Percentiles rank a stretch among this genome's conserved stretches.
Conservation (phyloP, 2,113 vertebrate genomes). For the Nycticorax nycticorax region DNA sequence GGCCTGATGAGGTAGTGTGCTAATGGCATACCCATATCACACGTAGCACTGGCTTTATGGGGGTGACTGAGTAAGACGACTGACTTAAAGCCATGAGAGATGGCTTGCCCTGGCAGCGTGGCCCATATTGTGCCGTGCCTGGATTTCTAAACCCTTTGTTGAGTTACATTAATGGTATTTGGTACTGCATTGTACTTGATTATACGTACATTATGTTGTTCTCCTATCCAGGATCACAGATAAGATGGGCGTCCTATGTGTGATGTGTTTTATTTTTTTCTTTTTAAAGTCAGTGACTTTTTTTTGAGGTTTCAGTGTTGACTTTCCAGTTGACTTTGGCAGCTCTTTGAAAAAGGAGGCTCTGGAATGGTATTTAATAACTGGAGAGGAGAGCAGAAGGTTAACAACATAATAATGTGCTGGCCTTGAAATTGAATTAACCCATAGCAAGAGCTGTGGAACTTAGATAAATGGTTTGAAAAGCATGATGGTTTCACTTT, state of each 20-base stretch:
- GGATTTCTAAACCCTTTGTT: neutral
- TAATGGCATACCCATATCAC: accelerated
- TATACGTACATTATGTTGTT: neutral
- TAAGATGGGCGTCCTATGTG: accelerated
- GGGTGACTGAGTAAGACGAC: accelerated
- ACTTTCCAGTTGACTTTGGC: neutral
- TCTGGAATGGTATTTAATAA: neutral
- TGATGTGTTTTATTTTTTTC: neutral
- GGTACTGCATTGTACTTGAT: neutral
- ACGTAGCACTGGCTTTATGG: accelerated
- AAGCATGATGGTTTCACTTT: neutral
- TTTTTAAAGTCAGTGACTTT: neutral
- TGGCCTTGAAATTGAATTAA: neutral
- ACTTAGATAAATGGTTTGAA: neutral
- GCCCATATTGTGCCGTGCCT: accelerated
- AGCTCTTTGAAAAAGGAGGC: neutral
- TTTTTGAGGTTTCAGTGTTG: neutral
- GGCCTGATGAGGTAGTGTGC: too few species aligned
- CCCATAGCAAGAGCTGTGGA: accelerated
- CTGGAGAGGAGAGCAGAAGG: neutral
- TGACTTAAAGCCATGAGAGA: accelerated
- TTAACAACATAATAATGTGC: neutral
- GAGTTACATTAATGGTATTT: neutral
- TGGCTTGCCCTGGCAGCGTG: accelerated
- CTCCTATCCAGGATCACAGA: neutral